Percentiles rank a stretch among this genome's conserved stretches.
Evolutionary conservation across 2,113 vertebrate species (phyloP).

Genomic region (Abramis brama): DNA sequence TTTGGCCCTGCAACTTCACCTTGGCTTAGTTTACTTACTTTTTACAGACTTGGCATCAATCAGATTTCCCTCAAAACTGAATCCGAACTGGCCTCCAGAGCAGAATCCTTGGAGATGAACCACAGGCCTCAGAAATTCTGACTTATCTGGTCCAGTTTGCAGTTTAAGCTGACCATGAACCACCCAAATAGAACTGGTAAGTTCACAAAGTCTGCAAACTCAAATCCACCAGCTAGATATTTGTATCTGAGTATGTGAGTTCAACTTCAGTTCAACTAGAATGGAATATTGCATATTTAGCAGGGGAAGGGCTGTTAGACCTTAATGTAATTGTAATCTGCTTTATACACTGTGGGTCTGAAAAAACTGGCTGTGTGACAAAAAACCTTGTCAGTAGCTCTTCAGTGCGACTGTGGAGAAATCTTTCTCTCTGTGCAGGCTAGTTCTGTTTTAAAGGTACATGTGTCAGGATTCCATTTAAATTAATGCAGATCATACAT

Average conservation of each 20-base stretch:
- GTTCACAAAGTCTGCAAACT: too few relatives aligned
- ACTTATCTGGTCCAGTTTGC: background rate
- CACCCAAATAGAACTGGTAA: background rate
- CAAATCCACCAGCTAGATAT: too few relatives aligned
- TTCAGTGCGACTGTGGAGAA: background rate
- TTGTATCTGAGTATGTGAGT: background rate
- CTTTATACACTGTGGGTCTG: background rate
- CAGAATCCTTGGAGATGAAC: background rate
- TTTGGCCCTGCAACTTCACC: conserved; percentile 42
- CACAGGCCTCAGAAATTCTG: background rate
- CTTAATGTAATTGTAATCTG: background rate
- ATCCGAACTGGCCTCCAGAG: background rate
- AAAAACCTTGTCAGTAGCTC: background rate
- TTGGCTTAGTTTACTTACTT: conserved; percentile 49
- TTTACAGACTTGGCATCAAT: conserved; percentile 29
- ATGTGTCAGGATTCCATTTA: background rate
- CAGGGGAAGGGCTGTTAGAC: background rate
- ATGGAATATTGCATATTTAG: conserved; percentile 1
- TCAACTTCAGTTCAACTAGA: background rate
- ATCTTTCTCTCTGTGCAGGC: background rate
- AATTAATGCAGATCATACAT: background rate
- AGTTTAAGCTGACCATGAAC: background rate
- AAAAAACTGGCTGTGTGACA: background rate
- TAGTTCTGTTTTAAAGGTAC: background rate
- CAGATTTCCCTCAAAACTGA: conserved; percentile 26